Evolutionary conservation across 2,113 vertebrate species (phyloP), one percentile per base, ranked within the genome.

Genomic region (western clawed frog (Xenopus tropicalis)): DNA sequence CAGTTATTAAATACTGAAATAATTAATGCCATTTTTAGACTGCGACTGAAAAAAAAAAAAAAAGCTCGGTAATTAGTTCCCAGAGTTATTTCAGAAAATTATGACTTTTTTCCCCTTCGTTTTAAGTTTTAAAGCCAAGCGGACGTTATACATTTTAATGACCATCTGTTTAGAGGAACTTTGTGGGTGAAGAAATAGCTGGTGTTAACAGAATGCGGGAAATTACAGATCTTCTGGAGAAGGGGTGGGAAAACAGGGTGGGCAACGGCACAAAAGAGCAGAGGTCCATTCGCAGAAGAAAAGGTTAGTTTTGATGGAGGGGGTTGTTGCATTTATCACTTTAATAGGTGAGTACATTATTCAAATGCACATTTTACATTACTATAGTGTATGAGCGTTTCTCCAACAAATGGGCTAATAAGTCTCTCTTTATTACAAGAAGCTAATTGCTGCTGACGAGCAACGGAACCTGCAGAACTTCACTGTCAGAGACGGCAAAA

Each of bases 131-230:
- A 17, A n/a, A 54, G n/a, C 52, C 52, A 54, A 54, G 2, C 7
- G 11, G 16, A 21, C 16, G 13, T 65, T 64, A 43, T 65, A 57
- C 61, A 65, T 72, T 65, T 65, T 72, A 65, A 72, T 57, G 25
- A n/a, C 61, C 71, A 72, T 72, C 71, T 72, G 71, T 64, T 61
- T 20, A 4, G 52, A 62, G 44, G 19, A 62, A 37, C 58, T 16
- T 71, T 48, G 58, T 52, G 61, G 21, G 56, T 13, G 11, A 24
- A n/a, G 19, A 43, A 37, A 54, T 11, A 22, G 19, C 25, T 44
- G 14, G 21, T 72, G 61, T 65, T 37, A 54, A 43, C 6, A 46
- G 46, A 22, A 64, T 22, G 21, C 25, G 17, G 61, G 57, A 58
- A 43, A 65, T 23, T 46, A 46, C 24, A 37, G 52, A 37, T 44